Base-by-base conservation (phyloP, 2,888 invertebrate genomes). In the Herminia tarsipennalis region DNA sequence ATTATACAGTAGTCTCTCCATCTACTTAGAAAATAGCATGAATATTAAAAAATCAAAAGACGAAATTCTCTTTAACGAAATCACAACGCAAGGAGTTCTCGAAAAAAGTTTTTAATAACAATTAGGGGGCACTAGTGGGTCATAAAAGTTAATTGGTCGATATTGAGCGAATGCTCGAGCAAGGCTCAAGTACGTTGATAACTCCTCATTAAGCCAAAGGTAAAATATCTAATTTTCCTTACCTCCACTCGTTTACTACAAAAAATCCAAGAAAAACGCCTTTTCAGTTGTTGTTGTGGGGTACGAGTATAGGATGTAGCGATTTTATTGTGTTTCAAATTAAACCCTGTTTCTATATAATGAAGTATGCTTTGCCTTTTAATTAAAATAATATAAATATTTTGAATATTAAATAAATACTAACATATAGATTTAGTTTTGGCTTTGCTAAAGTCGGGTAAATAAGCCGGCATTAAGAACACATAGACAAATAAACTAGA, bases 151-250 rank as follows among this genome's bases (percentile, higher is more conserved):
- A 80, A 83, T 78, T 71, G 75, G 74, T 60, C 55, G 70, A 78
- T 80, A 83, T 80, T 76, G 81, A 76, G 68, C 69, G 66, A 70
- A 61, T 43, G 39, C 58, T 61, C 61, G 69, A 69, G 28, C 58
- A 52, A 51, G 50, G 52, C 65, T 66, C 64, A 62, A 69, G 69
- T 64, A 46, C 57, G 56, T 55, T 75, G 78, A 80, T 83, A 83
- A 83, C 73, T 77, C 73, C 79, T 83, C 81, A 83, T 86, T 86
- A 85, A 70, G 71, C 39, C 39, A 54, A 60, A 66, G 67, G 75
- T 72, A 75, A 81, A 83, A 79, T 78, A 81, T 81, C 81, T 83
- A 82, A 86, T 86, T 87, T 83, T 70, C 75, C 67, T 67, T 76
- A 72, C 78, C 74, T 76, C 67, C 70, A 57, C 71, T 65, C 66